Conservation (phyloP, 1,140 invertebrate species). For the Lordiphosa clarofinis region DNA sequence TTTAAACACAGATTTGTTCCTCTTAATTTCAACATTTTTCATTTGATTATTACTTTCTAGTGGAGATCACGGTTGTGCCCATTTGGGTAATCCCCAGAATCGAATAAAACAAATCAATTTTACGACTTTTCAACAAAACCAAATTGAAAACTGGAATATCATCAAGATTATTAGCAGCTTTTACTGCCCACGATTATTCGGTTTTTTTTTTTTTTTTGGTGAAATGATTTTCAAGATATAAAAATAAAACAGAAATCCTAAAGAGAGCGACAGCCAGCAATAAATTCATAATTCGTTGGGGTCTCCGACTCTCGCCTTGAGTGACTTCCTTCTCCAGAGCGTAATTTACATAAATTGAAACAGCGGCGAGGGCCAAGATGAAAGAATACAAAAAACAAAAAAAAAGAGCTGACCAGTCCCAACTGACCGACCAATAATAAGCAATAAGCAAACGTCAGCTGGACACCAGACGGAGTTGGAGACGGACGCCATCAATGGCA, state of each 20-base stretch:
- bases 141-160: conserved; percentile 13
- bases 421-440: conserved; percentile 16
- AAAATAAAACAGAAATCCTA: conserved; percentile 47
- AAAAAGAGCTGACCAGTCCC: conserved; percentile 10
- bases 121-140: background rate
- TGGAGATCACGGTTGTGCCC: too few species aligned
- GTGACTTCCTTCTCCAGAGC: conserved; percentile 45
- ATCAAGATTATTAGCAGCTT: conserved; percentile 9
- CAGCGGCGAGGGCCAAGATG: conserved; percentile 35
- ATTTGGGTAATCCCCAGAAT: background rate
- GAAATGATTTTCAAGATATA: conserved; percentile 25
- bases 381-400: conserved; percentile 22
- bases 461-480: conserved; percentile 8
- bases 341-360: conserved; percentile 51
- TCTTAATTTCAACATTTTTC: too few species aligned
- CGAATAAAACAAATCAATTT: conserved; percentile 6
- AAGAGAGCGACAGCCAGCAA: conserved; percentile 27
- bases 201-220: conserved; percentile 4
- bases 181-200: conserved; percentile 12
- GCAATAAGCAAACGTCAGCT: conserved; percentile 10
- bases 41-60: too few species aligned
- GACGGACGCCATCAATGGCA: conserved; percentile 51
- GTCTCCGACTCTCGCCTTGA: conserved; percentile 25
- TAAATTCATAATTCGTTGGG: conserved; percentile 54
- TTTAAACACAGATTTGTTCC: too few species aligned